phyloP scores from a whole-genome alignment of 2,888 invertebrate genomes.

The Polyploca ridens region DNA sequence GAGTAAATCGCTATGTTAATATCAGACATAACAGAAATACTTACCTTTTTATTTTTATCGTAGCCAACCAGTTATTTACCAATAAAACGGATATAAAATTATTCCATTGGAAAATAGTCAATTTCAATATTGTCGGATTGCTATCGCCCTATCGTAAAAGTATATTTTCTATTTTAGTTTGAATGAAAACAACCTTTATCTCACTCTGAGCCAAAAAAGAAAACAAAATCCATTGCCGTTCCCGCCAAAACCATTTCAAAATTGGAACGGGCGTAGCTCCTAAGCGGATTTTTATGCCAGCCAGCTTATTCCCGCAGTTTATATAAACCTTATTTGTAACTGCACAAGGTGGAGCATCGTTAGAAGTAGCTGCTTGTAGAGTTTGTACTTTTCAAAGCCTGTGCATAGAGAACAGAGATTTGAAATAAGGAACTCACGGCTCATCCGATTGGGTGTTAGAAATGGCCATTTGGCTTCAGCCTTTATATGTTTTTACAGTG shows the following conservation, averaged over 20 bases:
- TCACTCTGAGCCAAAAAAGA: conserved; percentile 24
- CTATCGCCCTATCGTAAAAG: background rate
- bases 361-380: background rate
- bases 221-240: conserved; percentile 53
- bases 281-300: conserved; percentile 67
- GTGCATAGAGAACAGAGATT: conserved; percentile 72
- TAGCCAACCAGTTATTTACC: background rate
- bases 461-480: background rate
- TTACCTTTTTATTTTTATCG: no score
- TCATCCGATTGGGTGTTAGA: conserved; percentile 59
- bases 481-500: background rate
- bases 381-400: conserved; percentile 44
- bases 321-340: conserved; percentile 20
- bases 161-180: conserved; percentile 31
- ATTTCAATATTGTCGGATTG: background rate
- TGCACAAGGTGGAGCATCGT: conserved; percentile 34
- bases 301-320: conserved; percentile 32
- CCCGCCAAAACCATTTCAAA: conserved; percentile 72
- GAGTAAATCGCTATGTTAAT: background rate
- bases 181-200: conserved; percentile 38
- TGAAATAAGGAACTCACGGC: conserved; percentile 66
- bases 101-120: background rate
- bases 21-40: no score
- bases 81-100: background rate
- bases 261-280: conserved; percentile 69